Evolutionary conservation across 2,113 vertebrate genomes (phyloP).

Genomic region (Ceuthmochares aereus): DNA sequence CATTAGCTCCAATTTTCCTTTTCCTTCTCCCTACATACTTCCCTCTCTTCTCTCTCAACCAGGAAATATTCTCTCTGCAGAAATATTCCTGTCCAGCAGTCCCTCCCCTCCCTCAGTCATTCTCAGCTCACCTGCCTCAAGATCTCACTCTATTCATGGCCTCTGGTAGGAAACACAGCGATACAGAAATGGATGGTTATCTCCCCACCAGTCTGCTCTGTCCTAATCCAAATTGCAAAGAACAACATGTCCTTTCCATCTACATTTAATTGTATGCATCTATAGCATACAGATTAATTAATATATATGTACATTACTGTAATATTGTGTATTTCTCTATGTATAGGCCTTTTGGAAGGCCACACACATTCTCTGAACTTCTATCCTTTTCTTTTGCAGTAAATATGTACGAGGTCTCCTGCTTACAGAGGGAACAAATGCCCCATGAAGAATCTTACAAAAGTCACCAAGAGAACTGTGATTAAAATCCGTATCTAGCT

Average conservation of each 20-base stretch:
- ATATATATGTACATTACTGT: background rate
- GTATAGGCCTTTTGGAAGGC: background rate
- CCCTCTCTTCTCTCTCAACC: background rate
- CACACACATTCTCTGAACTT: background rate
- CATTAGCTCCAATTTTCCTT: background rate
- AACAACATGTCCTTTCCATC: background rate
- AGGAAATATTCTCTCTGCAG: background rate
- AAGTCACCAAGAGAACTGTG: background rate
- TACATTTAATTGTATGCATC: background rate
- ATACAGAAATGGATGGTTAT: background rate
- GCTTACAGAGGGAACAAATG: background rate
- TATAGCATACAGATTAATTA: background rate
- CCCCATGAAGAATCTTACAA: background rate
- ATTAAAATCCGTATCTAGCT: background rate
- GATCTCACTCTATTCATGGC: background rate
- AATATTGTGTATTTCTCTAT: background rate
- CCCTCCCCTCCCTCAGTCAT: background rate
- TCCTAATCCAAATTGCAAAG: background rate
- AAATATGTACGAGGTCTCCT: background rate
- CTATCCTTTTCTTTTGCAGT: background rate
- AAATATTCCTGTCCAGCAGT: background rate
- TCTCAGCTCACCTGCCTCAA: background rate
- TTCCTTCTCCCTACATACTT: background rate
- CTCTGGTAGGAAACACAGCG: background rate
- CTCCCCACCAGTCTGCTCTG: background rate